Evolutionary conservation across 2,888 invertebrate species (phyloP).

Genomic region (Mythimna impura): DNA sequence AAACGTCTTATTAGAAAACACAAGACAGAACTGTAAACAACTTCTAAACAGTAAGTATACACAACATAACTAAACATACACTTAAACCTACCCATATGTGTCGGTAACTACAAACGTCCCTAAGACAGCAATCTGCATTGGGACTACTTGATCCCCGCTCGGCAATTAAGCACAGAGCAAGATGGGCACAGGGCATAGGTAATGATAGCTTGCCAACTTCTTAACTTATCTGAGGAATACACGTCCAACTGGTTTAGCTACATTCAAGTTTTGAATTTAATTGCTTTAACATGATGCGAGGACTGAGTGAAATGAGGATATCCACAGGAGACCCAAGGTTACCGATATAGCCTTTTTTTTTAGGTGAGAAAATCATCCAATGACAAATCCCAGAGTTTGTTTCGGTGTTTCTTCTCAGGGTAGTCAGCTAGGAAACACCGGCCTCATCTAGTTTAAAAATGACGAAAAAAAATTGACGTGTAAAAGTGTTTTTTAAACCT

Average conservation of each 20-base stretch:
- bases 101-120: constrained; percentile 16
- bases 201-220: constrained; percentile 44
- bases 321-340: no score
- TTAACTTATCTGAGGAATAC: constrained; percentile 24
- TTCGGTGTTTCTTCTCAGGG: no score
- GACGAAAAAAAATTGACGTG: no score
- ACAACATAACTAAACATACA: no score
- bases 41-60: neutral
- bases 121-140: constrained; percentile 31
- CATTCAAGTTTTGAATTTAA: constrained; percentile 19
- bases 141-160: constrained; percentile 28
- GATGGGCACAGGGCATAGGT: constrained; percentile 37
- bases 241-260: constrained; percentile 4
- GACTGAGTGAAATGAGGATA: no score
- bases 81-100: neutral
- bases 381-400: no score
- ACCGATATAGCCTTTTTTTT: no score
- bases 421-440: no score
- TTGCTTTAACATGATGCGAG: neutral
- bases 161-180: constrained; percentile 33
- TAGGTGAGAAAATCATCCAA: no score
- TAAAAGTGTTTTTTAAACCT: no score
- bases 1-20: no score
- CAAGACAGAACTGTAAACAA: neutral
- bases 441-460: no score